These are phyloP conservation scores for Benitochromis conjunctus DNA, from an alignment of 2,113 vertebrate species.

Conservation along the genomic window DNA sequence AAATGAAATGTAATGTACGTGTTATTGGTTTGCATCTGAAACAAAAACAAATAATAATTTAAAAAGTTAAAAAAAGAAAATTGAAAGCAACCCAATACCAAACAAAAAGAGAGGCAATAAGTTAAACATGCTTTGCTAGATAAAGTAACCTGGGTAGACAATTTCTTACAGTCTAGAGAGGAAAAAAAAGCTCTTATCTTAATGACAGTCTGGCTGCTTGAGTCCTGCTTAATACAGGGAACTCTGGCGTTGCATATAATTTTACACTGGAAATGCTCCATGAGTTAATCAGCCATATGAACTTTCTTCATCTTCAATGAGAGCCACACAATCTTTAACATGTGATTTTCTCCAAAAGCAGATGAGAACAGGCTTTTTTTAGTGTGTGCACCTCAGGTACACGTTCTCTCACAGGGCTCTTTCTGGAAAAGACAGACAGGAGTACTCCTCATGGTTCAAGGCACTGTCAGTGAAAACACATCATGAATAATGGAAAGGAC, in stretches of 20 bases:
- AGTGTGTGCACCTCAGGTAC: constrained; percentile 7
- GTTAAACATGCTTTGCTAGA: neutral
- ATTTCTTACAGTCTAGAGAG: neutral
- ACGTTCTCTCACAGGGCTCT: constrained; percentile 5
- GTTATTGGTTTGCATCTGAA: neutral
- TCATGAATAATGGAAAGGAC: constrained; percentile 63
- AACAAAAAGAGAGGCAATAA: neutral
- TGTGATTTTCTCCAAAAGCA: constrained; percentile 20
- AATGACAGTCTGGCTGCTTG: neutral
- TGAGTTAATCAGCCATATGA: neutral
- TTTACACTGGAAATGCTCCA: constrained; percentile 3
- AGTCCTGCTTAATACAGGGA: neutral
- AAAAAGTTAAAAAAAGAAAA: neutral
- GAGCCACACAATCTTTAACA: neutral
- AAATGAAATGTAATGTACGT: neutral
- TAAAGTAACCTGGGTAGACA: neutral
- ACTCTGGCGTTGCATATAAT: neutral
- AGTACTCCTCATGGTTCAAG: constrained; percentile 41
- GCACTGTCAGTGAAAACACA: constrained; percentile 51
- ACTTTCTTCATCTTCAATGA: neutral
- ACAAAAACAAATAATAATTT: neutral
- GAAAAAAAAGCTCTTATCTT: neutral
- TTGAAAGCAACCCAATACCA: neutral
- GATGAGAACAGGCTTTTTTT: constrained; percentile 23
- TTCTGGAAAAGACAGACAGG: constrained; percentile 48